phyloP scores from a whole-genome alignment of 2,797 vertebrate species.

The Tapera naevia region DNA sequence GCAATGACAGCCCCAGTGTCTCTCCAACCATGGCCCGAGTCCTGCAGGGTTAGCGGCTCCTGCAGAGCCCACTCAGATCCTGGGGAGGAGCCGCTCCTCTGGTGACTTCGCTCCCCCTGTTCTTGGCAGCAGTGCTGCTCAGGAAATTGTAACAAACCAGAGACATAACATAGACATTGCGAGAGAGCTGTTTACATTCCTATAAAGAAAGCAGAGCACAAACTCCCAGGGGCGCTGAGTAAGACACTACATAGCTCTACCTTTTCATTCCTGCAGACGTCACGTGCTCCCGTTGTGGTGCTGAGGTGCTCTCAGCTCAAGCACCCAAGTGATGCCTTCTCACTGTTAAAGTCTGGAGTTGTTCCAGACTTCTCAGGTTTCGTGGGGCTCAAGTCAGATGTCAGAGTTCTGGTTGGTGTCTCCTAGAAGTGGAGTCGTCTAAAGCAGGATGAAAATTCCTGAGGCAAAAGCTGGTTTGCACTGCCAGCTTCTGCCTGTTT shows the following conservation, averaged over 20 bases:
- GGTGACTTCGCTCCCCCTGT: not conserved
- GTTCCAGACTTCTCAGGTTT: not conserved
- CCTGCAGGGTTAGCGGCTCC: not conserved
- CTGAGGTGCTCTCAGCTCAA: not conserved
- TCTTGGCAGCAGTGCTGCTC: slow-evolving; percentile 66
- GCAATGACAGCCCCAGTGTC: fast-evolving
- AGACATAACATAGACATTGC: slow-evolving; percentile 80
- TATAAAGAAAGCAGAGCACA: slow-evolving; percentile 42
- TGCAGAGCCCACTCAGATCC: not conserved
- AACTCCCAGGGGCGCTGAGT: not conserved
- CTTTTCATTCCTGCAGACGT: not conserved
- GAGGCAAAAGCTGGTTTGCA: not conserved
- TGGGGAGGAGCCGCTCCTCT: not conserved
- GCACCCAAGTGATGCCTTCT: not conserved
- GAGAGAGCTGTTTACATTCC: slow-evolving; percentile 82
- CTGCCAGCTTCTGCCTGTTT: too few species aligned
- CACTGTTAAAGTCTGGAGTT: not conserved
- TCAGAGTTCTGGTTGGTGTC: not conserved
- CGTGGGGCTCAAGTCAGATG: not conserved
- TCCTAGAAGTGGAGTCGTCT: not conserved
- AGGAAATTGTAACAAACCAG: slow-evolving; percentile 70
- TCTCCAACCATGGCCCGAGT: fast-evolving
- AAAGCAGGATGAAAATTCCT: not conserved
- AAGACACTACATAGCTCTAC: not conserved
- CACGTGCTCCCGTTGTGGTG: not conserved